phyloP scores from a whole-genome alignment of 2,113 vertebrate species.

The Strix uralensis region DNA sequence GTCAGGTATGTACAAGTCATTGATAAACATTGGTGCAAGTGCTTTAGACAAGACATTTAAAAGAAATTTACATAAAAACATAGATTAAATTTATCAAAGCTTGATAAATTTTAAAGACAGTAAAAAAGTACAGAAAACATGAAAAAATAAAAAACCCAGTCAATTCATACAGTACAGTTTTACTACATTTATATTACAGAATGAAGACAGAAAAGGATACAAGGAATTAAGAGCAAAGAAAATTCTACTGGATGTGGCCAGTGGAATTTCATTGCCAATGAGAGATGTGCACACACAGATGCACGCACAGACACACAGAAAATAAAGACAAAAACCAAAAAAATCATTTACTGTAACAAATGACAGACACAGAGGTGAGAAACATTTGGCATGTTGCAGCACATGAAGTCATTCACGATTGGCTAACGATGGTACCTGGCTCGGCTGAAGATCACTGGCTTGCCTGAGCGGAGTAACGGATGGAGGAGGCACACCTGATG shows the following conservation, averaged over 20 bases:
- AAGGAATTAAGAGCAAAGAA: conserved; percentile 69
- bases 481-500: conserved; percentile 89
- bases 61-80: conserved; percentile 75
- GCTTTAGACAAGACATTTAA: conserved; percentile 72
- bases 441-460: conserved; percentile 83
- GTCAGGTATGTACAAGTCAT: conserved; percentile 75
- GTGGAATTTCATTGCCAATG: conserved; percentile 61
- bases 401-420: conserved; percentile 83
- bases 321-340: conserved; percentile 53
- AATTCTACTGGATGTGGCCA: conserved; percentile 39
- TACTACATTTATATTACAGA: conserved; percentile 77
- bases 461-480: conserved; percentile 84
- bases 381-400: conserved; percentile 79
- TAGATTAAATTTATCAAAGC: conserved; percentile 78
- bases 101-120: conserved; percentile 79
- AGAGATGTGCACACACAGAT: conserved; percentile 55
- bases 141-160: conserved; percentile 50
- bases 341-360: conserved; percentile 70
- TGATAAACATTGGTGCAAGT: conserved; percentile 66
- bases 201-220: conserved; percentile 77
- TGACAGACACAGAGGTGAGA: conserved; percentile 78
- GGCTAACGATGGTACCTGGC: conserved; percentile 89
- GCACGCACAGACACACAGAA: conserved; percentile 38
- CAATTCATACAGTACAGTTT: conserved; percentile 71
- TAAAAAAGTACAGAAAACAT: conserved; percentile 78